phyloP scores from a whole-genome alignment of 2,888 invertebrate genomes.

The Phortica magna region DNA sequence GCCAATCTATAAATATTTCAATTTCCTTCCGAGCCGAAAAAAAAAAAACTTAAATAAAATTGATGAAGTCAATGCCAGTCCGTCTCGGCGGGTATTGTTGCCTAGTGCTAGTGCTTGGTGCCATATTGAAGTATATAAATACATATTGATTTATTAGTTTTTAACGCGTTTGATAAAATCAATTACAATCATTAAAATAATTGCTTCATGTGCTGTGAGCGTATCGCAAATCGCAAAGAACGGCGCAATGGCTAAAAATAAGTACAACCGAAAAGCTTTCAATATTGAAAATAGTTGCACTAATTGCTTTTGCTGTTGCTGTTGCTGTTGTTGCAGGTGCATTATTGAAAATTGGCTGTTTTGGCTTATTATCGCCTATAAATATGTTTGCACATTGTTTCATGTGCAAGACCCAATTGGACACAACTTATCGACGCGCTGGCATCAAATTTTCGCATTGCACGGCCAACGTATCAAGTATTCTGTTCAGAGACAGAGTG shows the following conservation, averaged over 20 bases:
- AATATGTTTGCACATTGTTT: not conserved
- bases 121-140: not conserved
- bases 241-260: not conserved
- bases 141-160: not conserved
- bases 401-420: not conserved
- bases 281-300: conserved; percentile 13
- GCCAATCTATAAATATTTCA: too few relatives aligned
- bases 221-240: not conserved
- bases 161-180: not conserved
- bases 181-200: conserved; percentile 14
- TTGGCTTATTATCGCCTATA: conserved; percentile 2
- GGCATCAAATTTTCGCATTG: too few relatives aligned
- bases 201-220: not conserved
- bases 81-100: too few relatives aligned
- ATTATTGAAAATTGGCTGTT: not conserved
- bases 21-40: too few relatives aligned
- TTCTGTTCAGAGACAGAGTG: too few relatives aligned
- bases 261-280: not conserved
- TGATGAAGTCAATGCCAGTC: too few relatives aligned
- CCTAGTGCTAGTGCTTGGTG: too few relatives aligned
- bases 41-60: too few relatives aligned
- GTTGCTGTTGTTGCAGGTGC: not conserved
- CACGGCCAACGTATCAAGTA: too few relatives aligned
- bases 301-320: not conserved
- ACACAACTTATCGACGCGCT: not conserved